Conservation (phyloP, 2,888 invertebrate genomes). For the Spilarctia lutea region DNA sequence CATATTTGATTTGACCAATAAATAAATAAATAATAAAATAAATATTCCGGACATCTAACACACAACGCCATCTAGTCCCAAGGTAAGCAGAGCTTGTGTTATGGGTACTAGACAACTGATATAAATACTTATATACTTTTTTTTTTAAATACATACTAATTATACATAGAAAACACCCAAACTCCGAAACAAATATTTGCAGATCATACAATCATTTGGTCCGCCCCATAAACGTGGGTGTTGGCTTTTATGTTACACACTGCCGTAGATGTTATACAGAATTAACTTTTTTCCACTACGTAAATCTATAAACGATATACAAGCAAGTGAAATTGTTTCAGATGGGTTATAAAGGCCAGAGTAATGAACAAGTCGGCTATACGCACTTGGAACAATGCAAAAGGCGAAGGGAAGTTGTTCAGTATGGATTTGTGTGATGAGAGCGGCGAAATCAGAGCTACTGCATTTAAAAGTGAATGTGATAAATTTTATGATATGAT, state of each 20-base stretch:
- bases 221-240: too few relatives aligned
- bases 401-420: conserved; percentile 97
- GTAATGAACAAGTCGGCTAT: conserved; percentile 93
- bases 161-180: too few relatives aligned
- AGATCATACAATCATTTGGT: too few relatives aligned
- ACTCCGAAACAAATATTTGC: too few relatives aligned
- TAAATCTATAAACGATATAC: background rate
- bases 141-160: too few relatives aligned
- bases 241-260: background rate
- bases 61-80: too few relatives aligned
- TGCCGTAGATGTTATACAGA: background rate
- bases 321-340: conserved; percentile 55
- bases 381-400: conserved; percentile 96
- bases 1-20: too few relatives aligned
- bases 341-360: conserved; percentile 97
- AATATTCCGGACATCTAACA: too few relatives aligned
- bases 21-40: too few relatives aligned
- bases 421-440: conserved; percentile 97
- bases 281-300: background rate
- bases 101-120: too few relatives aligned
- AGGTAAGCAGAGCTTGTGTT: too few relatives aligned
- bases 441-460: conserved; percentile 96
- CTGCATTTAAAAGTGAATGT: conserved; percentile 94
- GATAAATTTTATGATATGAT: conserved; percentile 96
- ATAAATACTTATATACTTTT: too few relatives aligned